Percentiles rank a stretch among this genome's conserved stretches.
Conservation (phyloP, 2,113 vertebrate species). For the Bos javanicus region DNA sequence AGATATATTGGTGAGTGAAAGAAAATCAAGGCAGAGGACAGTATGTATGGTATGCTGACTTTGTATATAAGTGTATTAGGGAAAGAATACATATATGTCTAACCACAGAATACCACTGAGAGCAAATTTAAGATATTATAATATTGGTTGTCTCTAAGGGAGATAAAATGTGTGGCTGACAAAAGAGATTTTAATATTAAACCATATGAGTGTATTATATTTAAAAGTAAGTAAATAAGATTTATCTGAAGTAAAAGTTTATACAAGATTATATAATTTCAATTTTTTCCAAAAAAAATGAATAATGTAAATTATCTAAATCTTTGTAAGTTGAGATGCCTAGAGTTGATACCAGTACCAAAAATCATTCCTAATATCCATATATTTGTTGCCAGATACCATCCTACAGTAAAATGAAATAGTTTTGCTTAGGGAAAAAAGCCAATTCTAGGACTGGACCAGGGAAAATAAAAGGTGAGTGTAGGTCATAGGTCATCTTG, state of each 20-base stretch:
- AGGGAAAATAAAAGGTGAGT: not conserved
- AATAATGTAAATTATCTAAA: not conserved
- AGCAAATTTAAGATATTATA: not conserved
- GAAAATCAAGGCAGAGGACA: not conserved
- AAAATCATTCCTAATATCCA: not conserved
- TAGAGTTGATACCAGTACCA: not conserved
- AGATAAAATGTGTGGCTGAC: not conserved
- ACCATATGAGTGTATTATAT: not conserved
- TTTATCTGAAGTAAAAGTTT: not conserved
- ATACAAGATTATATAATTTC: not conserved
- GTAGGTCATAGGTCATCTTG: not conserved
- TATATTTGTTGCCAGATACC: not conserved
- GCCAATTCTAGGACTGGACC: not conserved
- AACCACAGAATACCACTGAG: not conserved
- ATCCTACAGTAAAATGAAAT: not conserved
- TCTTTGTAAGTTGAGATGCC: not conserved
- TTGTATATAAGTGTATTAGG: not conserved
- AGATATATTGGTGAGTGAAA: not conserved
- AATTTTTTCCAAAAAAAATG: not conserved
- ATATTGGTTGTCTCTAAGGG: not conserved
- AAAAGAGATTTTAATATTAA: not conserved
- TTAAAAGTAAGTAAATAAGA: not conserved
- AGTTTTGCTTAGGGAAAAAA: not conserved
- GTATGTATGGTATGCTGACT: not conserved
- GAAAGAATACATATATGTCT: not conserved